These are phyloP conservation scores for Caenorhabditis macrosperma DNA, from an alignment of 2,888 invertebrate genomes.

Conservation along the genomic window DNA sequence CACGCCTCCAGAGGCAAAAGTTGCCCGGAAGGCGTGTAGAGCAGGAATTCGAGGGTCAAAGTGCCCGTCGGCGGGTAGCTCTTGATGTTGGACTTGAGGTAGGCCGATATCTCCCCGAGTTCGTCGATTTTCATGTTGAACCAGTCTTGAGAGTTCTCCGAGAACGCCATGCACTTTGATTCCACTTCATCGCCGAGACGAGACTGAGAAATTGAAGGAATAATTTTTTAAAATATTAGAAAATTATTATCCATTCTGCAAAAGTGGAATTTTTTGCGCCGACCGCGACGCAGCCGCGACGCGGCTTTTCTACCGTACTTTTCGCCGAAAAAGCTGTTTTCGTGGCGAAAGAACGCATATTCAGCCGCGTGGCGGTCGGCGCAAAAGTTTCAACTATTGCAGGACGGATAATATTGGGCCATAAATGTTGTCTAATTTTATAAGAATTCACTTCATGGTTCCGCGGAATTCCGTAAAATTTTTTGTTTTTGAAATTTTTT, in stretches of 20 bases:
- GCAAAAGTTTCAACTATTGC: too few species aligned
- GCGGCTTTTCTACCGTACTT: too few species aligned
- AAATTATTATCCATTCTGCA: neutral
- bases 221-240: neutral
- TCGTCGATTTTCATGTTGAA: slow-evolving; percentile 75
- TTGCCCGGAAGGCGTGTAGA: slow-evolving; percentile 72
- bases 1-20: slow-evolving; percentile 74
- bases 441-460: neutral
- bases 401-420: neutral
- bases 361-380: too few species aligned
- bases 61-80: slow-evolving; percentile 61
- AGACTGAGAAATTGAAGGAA: slow-evolving; percentile 19
- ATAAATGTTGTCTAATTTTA: neutral
- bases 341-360: too few species aligned
- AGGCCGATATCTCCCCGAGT: slow-evolving; percentile 72
- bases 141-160: slow-evolving; percentile 67
- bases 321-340: too few species aligned
- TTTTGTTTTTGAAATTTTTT: too few species aligned
- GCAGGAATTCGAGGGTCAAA: slow-evolving; percentile 72
- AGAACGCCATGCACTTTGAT: slow-evolving; percentile 62
- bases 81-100: slow-evolving; percentile 67
- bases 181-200: slow-evolving; percentile 57
- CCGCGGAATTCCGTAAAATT: too few species aligned
- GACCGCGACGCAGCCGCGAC: too few species aligned
- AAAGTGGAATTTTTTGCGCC: too few species aligned